These are phyloP conservation scores for Chaenocephalus aceratus DNA, from an alignment of 2,113 vertebrate genomes.

Conservation along the genomic window DNA sequence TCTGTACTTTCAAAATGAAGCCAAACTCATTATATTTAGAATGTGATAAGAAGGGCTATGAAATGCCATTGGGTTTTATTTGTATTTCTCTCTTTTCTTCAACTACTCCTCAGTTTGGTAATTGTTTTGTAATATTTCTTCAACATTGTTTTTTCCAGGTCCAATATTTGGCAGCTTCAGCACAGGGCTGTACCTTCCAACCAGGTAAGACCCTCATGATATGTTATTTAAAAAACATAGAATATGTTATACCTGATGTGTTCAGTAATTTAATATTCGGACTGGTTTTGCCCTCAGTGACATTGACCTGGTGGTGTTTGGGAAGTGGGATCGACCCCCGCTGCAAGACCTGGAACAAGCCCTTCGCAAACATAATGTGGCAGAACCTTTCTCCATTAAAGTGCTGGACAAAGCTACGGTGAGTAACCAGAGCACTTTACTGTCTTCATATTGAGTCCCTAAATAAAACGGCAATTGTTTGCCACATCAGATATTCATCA, in stretches of 20 bases:
- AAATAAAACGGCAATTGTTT: background rate
- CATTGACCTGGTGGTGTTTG: slow-evolving; percentile 98
- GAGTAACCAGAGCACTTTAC: slow-evolving; percentile 62
- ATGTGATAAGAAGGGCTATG: background rate
- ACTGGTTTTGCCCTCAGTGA: slow-evolving; percentile 85
- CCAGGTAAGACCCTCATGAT: slow-evolving; percentile 97
- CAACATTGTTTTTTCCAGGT: slow-evolving; percentile 84
- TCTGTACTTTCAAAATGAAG: background rate
- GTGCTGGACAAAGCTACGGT: slow-evolving; percentile 98
- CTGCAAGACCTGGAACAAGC: slow-evolving; percentile 95
- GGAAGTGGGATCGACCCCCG: slow-evolving; percentile 95
- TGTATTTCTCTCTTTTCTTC: background rate
- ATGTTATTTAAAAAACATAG: slow-evolving; percentile 54
- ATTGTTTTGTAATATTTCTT: background rate
- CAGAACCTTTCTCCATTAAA: slow-evolving; percentile 93
- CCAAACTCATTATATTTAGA: background rate
- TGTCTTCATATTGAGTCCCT: background rate
- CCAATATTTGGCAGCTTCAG: slow-evolving; percentile 99
- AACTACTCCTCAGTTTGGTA: background rate
- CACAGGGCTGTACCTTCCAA: slow-evolving; percentile 97
- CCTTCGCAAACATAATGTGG: slow-evolving; percentile 91
- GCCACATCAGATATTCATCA: background rate
- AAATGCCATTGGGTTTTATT: no score
- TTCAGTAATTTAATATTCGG: background rate
- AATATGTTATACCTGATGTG: background rate